These are phyloP conservation scores for Caenorhabditis sp. DNA, from an alignment of 2,888 invertebrate genomes.

Conservation along the genomic window DNA sequence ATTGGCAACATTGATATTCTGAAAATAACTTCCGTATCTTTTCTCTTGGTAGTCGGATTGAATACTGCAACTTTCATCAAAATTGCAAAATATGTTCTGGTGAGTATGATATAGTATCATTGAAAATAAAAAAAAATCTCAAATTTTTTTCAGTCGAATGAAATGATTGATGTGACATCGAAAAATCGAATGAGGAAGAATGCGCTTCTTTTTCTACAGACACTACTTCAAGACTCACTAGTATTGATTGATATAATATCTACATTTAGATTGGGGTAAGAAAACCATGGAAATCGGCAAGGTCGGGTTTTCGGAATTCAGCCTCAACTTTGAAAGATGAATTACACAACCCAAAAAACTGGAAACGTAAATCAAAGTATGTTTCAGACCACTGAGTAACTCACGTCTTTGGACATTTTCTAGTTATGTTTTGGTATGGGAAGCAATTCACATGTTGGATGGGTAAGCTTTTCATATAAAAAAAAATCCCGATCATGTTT, in stretches of 20 bases:
- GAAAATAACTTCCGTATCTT: not conserved
- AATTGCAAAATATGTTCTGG: not conserved
- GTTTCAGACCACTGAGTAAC: slow-evolving; percentile 14
- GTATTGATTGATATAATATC: slow-evolving; percentile 24
- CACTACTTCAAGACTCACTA: slow-evolving; percentile 19
- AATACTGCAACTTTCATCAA: slow-evolving; percentile 17
- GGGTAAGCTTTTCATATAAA: slow-evolving; percentile 11
- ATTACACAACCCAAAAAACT: too few relatives aligned
- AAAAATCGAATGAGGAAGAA: slow-evolving; percentile 7
- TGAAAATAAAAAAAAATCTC: too few relatives aligned
- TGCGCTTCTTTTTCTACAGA: slow-evolving; percentile 17
- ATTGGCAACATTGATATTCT: not conserved
- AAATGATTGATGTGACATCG: not conserved
- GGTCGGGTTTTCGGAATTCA: too few relatives aligned
- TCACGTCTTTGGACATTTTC: slow-evolving; percentile 14
- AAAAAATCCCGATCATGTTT: too few relatives aligned
- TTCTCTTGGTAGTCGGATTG: slow-evolving; percentile 1
- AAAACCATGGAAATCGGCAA: not conserved
- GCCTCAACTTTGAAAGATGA: too few relatives aligned
- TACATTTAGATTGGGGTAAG: slow-evolving; percentile 19
- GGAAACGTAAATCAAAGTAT: too few relatives aligned
- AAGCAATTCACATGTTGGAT: slow-evolving; percentile 21
- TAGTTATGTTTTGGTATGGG: slow-evolving; percentile 22
- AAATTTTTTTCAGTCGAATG: not conserved
- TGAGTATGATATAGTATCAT: too few relatives aligned